Evolutionary conservation across 2,797 vertebrate species (phyloP).

Genomic region (Spea hammondii): DNA sequence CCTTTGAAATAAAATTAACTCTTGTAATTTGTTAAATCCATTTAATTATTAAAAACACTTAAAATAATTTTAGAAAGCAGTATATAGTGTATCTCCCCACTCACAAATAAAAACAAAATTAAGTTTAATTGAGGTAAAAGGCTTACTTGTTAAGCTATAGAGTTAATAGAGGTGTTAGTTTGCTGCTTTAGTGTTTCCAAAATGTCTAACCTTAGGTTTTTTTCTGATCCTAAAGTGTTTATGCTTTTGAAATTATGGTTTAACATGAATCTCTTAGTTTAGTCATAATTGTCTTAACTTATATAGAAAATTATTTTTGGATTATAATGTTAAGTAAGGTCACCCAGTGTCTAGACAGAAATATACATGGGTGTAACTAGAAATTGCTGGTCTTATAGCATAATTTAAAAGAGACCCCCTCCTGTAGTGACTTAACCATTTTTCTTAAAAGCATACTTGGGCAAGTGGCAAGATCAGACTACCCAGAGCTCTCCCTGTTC

Average conservation of each 20-base stretch:
- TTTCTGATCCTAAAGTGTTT: conserved; percentile 29
- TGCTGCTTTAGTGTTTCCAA: conserved; percentile 23
- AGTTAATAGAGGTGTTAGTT: conserved; percentile 25
- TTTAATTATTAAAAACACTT: no score
- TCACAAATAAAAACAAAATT: neutral
- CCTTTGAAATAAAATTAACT: no score
- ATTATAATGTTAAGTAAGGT: conserved; percentile 44
- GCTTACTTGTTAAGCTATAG: conserved; percentile 14
- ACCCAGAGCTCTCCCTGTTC: no score
- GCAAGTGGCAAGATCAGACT: no score
- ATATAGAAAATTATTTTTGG: conserved; percentile 34
- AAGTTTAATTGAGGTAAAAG: conserved; percentile 7
- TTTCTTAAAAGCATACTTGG: neutral
- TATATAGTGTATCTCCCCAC: no score
- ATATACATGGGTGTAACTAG: neutral
- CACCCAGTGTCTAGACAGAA: conserved; percentile 38
- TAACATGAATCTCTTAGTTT: conserved; percentile 31
- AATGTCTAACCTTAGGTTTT: conserved; percentile 35
- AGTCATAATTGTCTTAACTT: conserved; percentile 32
- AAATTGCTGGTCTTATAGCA: neutral
- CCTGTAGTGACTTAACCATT: neutral
- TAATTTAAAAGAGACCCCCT: neutral
- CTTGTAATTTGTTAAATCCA: no score
- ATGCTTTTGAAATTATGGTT: conserved; percentile 34
- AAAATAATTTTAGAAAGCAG: no score